Evolutionary conservation across 2,113 vertebrate genomes (phyloP).

Genomic region (Fregetta grallaria): DNA sequence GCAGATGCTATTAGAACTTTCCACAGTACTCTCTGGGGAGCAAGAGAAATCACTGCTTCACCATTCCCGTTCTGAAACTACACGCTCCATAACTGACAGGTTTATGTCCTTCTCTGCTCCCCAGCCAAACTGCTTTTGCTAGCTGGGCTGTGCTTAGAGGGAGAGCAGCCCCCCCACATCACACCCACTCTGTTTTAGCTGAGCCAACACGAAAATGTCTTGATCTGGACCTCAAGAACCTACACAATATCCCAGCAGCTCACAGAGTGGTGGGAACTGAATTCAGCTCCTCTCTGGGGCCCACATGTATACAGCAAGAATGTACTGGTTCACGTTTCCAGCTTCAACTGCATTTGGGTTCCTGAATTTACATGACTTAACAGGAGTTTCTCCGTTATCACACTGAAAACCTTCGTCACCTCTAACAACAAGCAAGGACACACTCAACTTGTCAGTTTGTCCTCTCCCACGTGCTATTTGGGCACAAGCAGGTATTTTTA

Average conservation of each 20-base stretch:
- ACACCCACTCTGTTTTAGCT: neutral
- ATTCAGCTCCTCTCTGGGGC: neutral
- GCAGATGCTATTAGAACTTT: neutral
- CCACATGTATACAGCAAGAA: neutral
- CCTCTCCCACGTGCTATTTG: neutral
- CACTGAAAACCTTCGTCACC: neutral
- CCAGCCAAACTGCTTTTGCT: neutral
- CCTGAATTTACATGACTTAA: neutral
- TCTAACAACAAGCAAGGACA: neutral
- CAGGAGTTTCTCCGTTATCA: neutral
- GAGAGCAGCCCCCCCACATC: neutral
- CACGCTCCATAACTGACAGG: neutral
- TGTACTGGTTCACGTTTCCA: neutral
- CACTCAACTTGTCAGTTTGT: neutral
- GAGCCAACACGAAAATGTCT: neutral
- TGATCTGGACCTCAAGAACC: neutral
- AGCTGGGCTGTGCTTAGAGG: neutral
- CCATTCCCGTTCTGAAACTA: neutral
- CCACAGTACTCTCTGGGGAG: neutral
- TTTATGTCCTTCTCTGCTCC: neutral
- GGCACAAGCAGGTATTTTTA: neutral
- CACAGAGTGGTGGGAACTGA: neutral
- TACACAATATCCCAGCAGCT: neutral
- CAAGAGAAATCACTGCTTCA: neutral
- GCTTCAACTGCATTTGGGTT: neutral